A percentile compares a stretch with the other conserved stretches of the same genome.
These are phyloP conservation scores for Dichetophora obliterata DNA, from an alignment of 2,888 invertebrate species.

Conservation along the genomic window DNA sequence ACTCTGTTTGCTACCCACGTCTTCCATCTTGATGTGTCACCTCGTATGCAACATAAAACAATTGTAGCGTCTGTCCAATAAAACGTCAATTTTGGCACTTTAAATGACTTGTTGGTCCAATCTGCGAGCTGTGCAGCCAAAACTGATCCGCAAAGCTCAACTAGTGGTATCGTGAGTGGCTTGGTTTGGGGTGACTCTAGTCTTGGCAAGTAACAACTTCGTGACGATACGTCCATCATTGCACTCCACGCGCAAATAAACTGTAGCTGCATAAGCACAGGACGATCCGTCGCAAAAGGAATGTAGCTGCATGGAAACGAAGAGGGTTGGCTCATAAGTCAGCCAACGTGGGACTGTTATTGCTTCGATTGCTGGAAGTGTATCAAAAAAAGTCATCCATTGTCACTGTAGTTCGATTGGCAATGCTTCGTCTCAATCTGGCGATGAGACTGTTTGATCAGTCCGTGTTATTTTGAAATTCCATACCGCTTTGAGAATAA, in stretches of 20 bases:
- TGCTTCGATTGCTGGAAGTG: conserved; percentile 15
- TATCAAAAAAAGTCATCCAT: conserved; percentile 19
- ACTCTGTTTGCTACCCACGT: conserved; percentile 4
- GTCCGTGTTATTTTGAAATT: background rate
- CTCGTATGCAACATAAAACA: conserved; percentile 32
- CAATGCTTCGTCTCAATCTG: conserved; percentile 2
- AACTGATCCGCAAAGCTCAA: conserved; percentile 34
- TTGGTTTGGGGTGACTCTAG: conserved; percentile 21
- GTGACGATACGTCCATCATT: background rate
- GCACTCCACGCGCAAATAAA: conserved; percentile 22
- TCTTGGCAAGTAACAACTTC: conserved; percentile 4
- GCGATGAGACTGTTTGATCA: background rate
- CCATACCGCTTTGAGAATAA: background rate
- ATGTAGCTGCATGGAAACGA: conserved; percentile 23
- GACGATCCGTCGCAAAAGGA: conserved; percentile 34
- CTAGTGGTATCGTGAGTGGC: conserved; percentile 23
- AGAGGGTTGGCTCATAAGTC: background rate
- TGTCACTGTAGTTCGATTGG: background rate
- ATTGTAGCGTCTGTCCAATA: conserved; percentile 36
- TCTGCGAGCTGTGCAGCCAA: conserved; percentile 2
- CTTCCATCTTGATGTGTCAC: background rate
- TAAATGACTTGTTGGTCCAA: background rate
- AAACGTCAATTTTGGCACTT: background rate
- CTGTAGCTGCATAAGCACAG: conserved; percentile 3
- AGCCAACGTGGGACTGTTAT: conserved; percentile 34